Evolutionary conservation across 1,140 invertebrate genomes (phyloP).

Genomic region (Bombus difficillimus): DNA sequence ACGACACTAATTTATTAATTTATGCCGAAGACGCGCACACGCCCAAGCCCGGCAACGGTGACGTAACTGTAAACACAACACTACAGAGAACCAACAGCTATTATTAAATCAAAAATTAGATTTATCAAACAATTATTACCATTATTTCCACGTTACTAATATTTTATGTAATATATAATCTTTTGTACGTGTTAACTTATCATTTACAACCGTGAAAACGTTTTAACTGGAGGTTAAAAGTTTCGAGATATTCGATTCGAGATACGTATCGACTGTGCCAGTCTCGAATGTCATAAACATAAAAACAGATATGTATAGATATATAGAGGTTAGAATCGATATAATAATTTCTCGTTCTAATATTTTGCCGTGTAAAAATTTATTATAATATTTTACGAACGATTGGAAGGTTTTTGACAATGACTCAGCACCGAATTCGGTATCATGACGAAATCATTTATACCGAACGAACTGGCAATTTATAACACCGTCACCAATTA

Average conservation of each 20-base stretch:
- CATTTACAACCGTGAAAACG: not conserved
- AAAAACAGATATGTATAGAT: not conserved
- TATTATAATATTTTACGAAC: not conserved
- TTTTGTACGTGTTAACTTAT: too few species aligned
- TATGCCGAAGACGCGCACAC: conserved; percentile 59
- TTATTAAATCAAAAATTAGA: conserved; percentile 14
- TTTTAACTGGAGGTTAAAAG: not conserved
- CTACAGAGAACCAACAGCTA: conserved; percentile 37
- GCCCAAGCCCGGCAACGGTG: conserved; percentile 51
- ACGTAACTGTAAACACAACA: conserved; percentile 76
- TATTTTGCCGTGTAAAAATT: not conserved
- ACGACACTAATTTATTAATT: conserved; percentile 69
- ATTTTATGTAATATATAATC: too few species aligned
- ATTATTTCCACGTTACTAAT: not conserved
- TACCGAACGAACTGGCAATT: not conserved
- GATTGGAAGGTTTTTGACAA: conserved; percentile 22
- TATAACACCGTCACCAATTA: conserved; percentile 15
- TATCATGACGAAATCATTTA: conserved; percentile 35
- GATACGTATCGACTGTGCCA: not conserved
- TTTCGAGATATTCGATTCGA: not conserved
- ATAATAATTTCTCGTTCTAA: not conserved
- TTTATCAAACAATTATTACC: not conserved
- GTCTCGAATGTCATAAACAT: not conserved
- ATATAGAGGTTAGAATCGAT: not conserved
- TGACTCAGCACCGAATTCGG: conserved; percentile 52